Evolutionary conservation across 1,140 invertebrate genomes (phyloP).

Genomic region (Hypothenemus hampei): DNA sequence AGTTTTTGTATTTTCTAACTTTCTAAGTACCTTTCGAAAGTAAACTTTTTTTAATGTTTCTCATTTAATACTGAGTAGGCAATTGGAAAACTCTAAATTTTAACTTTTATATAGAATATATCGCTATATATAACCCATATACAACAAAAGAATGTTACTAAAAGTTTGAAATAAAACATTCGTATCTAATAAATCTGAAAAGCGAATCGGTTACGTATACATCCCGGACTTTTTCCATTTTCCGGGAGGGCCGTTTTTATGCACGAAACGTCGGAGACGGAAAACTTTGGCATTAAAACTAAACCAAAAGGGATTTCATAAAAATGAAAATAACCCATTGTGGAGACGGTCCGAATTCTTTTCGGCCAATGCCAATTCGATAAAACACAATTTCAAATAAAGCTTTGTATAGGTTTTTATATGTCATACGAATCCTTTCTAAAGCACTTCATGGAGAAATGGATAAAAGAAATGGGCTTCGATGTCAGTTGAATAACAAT

Average conservation of each 20-base stretch:
- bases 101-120: no score
- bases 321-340: constrained; percentile 16
- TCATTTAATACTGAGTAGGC: no score
- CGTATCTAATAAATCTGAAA: constrained; percentile 20
- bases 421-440: not conserved
- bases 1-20: no score
- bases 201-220: constrained; percentile 7
- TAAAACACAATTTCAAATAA: constrained; percentile 18
- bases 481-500: not conserved
- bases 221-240: constrained; percentile 21
- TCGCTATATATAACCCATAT: no score
- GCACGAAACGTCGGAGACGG: constrained; percentile 14
- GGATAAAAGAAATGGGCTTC: not conserved
- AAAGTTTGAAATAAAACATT: constrained; percentile 21
- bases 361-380: no score
- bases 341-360: no score
- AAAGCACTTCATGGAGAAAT: not conserved
- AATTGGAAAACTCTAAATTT: no score
- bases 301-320: constrained; percentile 19
- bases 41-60: no score
- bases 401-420: constrained; percentile 19
- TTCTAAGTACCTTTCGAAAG: no score
- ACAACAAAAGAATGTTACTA: no score
- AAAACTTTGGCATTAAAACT: constrained; percentile 20
- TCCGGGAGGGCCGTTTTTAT: constrained; percentile 14